Evolutionary conservation across 2,797 vertebrate species (phyloP).

Genomic region (Spondyliosoma cantharus): DNA sequence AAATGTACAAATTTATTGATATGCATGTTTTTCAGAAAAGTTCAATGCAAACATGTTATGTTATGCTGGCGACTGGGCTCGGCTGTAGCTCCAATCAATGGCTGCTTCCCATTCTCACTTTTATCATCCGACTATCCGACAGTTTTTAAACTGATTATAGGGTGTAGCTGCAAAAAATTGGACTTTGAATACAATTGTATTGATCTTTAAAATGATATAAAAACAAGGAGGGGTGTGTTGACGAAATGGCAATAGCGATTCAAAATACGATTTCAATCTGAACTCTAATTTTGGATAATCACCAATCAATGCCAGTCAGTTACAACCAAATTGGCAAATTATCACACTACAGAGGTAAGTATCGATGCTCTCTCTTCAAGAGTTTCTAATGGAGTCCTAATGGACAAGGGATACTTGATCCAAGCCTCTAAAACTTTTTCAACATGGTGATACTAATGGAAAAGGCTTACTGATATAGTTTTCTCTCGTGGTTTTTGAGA

Average conservation of each 20-base stretch:
- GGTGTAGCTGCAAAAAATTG: not conserved
- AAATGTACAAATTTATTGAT: too few relatives aligned
- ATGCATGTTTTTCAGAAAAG: too few relatives aligned
- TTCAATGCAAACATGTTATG: too few relatives aligned
- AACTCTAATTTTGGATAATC: not conserved
- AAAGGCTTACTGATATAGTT: conserved; percentile 14
- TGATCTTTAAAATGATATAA: not conserved
- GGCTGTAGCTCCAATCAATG: conserved; percentile 5
- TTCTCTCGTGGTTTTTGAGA: conserved; percentile 23
- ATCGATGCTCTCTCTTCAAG: not conserved
- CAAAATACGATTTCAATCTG: not conserved
- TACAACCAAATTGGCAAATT: conserved; percentile 5
- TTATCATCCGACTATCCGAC: not conserved
- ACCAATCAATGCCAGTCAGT: conserved; percentile 1
- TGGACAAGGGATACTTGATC: not conserved
- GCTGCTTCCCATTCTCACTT: conserved; percentile 24
- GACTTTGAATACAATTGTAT: not conserved
- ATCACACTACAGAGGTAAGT: not conserved
- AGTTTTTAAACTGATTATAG: not conserved
- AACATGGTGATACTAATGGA: not conserved
- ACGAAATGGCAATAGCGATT: not conserved
- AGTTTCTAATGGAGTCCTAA: conserved; percentile 16
- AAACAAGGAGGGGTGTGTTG: not conserved
- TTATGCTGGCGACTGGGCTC: too few relatives aligned
- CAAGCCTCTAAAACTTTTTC: conserved; percentile 1